Percentiles rank a stretch among this genome's conserved stretches.
Evolutionary conservation across 2,113 vertebrate genomes (phyloP).

Genomic region (Papio anubis): DNA sequence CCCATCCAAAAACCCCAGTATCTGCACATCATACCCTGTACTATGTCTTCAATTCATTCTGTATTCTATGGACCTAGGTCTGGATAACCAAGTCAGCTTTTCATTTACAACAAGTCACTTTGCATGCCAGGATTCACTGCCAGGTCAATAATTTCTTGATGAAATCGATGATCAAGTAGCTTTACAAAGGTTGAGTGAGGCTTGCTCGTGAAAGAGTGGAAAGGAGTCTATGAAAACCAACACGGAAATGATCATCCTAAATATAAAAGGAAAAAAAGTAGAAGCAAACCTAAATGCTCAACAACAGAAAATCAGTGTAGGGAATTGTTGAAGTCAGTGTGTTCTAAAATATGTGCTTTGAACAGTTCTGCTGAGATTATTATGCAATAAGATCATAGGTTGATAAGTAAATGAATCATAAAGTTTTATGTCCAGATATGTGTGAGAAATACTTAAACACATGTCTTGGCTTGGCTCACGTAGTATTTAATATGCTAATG

Average conservation of each 20-base stretch:
- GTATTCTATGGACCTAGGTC: accelerated
- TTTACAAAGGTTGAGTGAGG: neutral
- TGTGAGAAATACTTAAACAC: neutral
- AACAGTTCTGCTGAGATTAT: neutral
- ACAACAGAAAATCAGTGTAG: accelerated
- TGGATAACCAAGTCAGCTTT: neutral
- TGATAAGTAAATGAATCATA: neutral
- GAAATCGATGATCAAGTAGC: neutral
- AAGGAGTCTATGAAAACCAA: neutral
- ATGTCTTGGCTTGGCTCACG: neutral
- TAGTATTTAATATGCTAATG: neutral
- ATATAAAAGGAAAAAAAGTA: neutral
- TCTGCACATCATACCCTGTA: neutral
- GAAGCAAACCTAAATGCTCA: neutral
- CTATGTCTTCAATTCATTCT: too few species aligned
- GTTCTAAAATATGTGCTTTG: neutral
- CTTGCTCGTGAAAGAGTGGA: neutral
- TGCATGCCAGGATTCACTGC: neutral
- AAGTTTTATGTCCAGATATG: neutral
- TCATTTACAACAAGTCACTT: neutral
- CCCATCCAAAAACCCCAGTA: neutral
- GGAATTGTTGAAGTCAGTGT: too few species aligned
- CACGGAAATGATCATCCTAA: neutral
- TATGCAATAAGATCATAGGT: neutral
- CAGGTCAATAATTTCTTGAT: neutral